Evolutionary conservation across 2,113 vertebrate species (phyloP).

Genomic region (Neotragus pygmaeus): DNA sequence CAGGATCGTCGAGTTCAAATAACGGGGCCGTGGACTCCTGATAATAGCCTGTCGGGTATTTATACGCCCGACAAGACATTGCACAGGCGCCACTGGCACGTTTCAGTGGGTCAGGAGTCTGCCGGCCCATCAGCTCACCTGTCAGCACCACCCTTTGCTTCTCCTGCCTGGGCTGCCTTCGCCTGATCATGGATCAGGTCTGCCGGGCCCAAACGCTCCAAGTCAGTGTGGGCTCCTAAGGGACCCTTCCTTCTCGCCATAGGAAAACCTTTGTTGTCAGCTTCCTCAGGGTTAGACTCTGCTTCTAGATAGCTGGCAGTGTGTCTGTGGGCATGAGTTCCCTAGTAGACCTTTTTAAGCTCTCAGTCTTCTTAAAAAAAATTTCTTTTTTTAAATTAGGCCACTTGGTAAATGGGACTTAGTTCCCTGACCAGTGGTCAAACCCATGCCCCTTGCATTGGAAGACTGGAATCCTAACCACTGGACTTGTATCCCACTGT

Average conservation of each 20-base stretch:
- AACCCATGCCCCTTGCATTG: not conserved
- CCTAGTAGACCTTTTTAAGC: rapidly evolving
- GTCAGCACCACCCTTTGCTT: not conserved
- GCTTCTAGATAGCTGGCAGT: not conserved
- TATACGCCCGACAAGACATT: not conserved
- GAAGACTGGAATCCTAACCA: not conserved
- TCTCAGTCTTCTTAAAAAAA: not conserved
- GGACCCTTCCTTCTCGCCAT: not conserved
- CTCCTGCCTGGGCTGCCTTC: not conserved
- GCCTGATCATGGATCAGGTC: not conserved
- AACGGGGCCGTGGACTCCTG: not conserved
- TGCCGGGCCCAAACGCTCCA: not conserved
- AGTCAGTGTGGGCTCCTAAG: not conserved
- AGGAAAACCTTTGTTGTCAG: not conserved
- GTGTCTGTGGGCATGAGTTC: not conserved
- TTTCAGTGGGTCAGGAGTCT: not conserved
- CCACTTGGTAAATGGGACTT: not conserved
- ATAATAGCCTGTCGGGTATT: not conserved
- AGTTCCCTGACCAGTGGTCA: not conserved
- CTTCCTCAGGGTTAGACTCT: not conserved
- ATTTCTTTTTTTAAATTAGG: not conserved
- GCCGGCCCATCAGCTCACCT: rapidly evolving
- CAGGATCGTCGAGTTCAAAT: not conserved
- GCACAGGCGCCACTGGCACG: rapidly evolving
- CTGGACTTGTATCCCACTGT: no score